phyloP scores from a whole-genome alignment of 2,888 invertebrate species.

The Chymomyza procnemis region DNA sequence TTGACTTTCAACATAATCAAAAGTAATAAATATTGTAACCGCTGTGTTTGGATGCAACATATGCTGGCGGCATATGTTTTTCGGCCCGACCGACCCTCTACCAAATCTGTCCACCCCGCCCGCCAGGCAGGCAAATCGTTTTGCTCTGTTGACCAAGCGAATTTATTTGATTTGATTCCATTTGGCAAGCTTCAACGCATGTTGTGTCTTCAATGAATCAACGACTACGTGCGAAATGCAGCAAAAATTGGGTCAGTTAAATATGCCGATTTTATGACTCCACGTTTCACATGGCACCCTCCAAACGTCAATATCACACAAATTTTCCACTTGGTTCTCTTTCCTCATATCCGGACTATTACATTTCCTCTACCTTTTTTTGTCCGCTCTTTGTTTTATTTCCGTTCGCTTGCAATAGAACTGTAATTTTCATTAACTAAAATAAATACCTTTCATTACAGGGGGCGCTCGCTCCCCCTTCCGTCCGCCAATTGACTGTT shows the following conservation, averaged over 20 bases:
- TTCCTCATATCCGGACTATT: background rate
- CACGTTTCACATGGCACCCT: slow-evolving; percentile 2
- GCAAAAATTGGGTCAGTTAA: slow-evolving; percentile 47
- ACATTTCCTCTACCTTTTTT: slow-evolving; percentile 27
- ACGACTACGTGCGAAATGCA: slow-evolving; percentile 33
- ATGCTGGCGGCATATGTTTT: slow-evolving; percentile 51
- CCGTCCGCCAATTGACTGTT: background rate
- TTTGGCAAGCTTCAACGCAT: slow-evolving; percentile 44
- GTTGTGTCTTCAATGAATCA: background rate
- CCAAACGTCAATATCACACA: background rate
- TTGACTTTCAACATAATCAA: slow-evolving; percentile 72
- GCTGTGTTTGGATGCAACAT: slow-evolving; percentile 67
- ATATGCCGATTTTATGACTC: slow-evolving; percentile 25
- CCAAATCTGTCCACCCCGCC: background rate
- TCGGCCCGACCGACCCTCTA: background rate
- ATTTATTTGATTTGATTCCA: slow-evolving; percentile 57
- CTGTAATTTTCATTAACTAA: slow-evolving; percentile 32
- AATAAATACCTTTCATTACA: slow-evolving; percentile 33
- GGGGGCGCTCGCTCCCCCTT: background rate
- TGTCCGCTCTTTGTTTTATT: background rate
- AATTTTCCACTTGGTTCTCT: slow-evolving; percentile 17
- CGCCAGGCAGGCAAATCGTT: background rate
- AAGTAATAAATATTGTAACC: slow-evolving; percentile 72
- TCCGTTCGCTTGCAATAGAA: slow-evolving; percentile 15
- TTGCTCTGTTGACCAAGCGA: slow-evolving; percentile 28